Evolutionary conservation across 2,888 invertebrate genomes (phyloP).

Genomic region (Drosophila pegasa): DNA sequence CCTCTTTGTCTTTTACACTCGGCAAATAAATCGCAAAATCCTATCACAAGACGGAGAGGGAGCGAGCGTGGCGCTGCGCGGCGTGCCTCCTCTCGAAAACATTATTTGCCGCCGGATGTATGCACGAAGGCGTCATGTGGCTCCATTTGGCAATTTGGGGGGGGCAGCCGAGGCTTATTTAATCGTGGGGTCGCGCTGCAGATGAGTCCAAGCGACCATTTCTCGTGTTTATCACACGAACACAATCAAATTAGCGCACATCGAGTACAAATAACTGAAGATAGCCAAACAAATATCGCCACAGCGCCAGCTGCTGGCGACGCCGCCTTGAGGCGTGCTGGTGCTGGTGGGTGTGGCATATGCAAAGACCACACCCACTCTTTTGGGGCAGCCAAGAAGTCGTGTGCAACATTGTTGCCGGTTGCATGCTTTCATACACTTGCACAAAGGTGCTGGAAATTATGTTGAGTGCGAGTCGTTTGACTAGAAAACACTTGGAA

Average conservation of each 20-base stretch:
- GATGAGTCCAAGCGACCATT: slow-evolving; percentile 42
- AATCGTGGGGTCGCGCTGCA: slow-evolving; percentile 37
- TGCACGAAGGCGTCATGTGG: slow-evolving; percentile 62
- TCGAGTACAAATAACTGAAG: slow-evolving; percentile 76
- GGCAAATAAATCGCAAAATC: slow-evolving; percentile 80
- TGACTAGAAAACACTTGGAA: no score
- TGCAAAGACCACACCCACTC: slow-evolving; percentile 13
- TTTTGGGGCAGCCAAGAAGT: slow-evolving; percentile 41
- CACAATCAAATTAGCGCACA: slow-evolving; percentile 81
- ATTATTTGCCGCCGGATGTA: slow-evolving; percentile 78
- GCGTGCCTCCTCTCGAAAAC: slow-evolving; percentile 38
- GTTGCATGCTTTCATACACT: slow-evolving; percentile 25
- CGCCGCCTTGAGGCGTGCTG: no score
- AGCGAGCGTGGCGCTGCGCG: neutral
- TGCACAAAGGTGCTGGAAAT: neutral
- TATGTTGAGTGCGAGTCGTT: no score
- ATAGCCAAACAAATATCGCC: slow-evolving; percentile 66
- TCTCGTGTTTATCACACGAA: slow-evolving; percentile 73
- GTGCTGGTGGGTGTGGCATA: slow-evolving; percentile 3
- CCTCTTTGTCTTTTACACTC: slow-evolving; percentile 73
- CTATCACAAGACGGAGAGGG: slow-evolving; percentile 54
- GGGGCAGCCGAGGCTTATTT: slow-evolving; percentile 32
- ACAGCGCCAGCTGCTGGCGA: slow-evolving; percentile 37
- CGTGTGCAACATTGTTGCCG: slow-evolving; percentile 50
- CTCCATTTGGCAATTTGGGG: slow-evolving; percentile 38